Conservation (phyloP, 2,113 vertebrate species). For the Leuciscus idus region DNA sequence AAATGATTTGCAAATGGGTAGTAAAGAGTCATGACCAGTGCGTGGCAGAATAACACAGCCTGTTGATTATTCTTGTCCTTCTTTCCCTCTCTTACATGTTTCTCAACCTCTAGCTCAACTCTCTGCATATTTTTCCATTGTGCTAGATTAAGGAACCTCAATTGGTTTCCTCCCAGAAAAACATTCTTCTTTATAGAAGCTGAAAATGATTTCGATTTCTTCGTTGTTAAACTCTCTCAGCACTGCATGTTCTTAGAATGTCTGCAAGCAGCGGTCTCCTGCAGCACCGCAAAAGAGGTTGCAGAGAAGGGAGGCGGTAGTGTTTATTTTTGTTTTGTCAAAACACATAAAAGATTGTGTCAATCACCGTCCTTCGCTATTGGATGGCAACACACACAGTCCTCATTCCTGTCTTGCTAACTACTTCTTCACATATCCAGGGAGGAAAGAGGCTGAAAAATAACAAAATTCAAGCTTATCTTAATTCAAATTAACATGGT, state of each 20-base stretch:
- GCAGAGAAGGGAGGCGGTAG: not conserved
- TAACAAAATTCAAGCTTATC: not conserved
- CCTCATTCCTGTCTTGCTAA: not conserved
- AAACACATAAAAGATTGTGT: conserved; percentile 22
- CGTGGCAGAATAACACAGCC: conserved; percentile 47
- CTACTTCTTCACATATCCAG: not conserved
- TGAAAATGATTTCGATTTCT: not conserved
- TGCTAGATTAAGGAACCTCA: not conserved
- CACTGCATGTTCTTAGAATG: conserved; percentile 19
- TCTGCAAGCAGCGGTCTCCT: not conserved
- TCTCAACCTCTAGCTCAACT: conserved; percentile 3
- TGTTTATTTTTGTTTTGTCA: conserved; percentile 42
- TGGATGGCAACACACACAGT: not conserved
- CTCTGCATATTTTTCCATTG: not conserved
- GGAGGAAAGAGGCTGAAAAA: not conserved
- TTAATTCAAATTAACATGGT: not conserved
- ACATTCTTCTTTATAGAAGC: not conserved
- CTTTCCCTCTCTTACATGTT: not conserved
- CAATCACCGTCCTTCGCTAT: conserved; percentile 5
- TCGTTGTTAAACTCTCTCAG: not conserved
- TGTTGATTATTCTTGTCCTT: not conserved
- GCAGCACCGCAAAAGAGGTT: not conserved
- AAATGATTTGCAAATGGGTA: not conserved
- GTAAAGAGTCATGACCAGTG: conserved; percentile 23
- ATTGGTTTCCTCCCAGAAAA: not conserved